Evolutionary conservation across 1,140 invertebrate genomes (phyloP).

Genomic region (Leptoteleia sp.): DNA sequence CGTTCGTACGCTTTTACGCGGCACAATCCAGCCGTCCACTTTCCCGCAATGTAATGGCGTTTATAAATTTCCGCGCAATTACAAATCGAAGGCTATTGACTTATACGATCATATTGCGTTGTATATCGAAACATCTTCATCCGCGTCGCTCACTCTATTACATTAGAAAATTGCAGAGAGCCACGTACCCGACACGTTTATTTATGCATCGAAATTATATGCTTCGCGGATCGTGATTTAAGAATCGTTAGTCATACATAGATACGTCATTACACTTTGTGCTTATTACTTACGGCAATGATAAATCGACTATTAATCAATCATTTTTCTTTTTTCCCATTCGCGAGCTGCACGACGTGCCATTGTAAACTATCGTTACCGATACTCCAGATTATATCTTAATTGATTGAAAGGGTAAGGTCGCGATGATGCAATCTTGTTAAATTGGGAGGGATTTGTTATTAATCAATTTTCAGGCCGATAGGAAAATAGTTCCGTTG

Average conservation of each 20-base stretch:
- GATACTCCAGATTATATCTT: constrained; percentile 46
- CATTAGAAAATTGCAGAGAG: constrained; percentile 62
- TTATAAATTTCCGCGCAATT: constrained; percentile 51
- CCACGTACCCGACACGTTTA: constrained; percentile 49
- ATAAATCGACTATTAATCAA: constrained; percentile 58
- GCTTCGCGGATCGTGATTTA: constrained; percentile 53
- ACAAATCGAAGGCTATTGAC: constrained; percentile 63
- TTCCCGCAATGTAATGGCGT: constrained; percentile 32
- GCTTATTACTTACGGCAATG: constrained; percentile 49
- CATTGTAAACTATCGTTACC: constrained; percentile 43
- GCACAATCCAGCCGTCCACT: constrained; percentile 5
- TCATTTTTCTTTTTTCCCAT: constrained; percentile 40
- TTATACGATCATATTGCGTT: constrained; percentile 60
- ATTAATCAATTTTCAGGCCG: constrained; percentile 11
- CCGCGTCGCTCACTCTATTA: constrained; percentile 43
- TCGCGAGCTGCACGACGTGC: constrained; percentile 12
- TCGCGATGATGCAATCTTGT: constrained; percentile 3
- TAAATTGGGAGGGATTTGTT: constrained; percentile 9
- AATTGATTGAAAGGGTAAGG: constrained; percentile 35
- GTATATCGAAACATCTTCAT: constrained; percentile 66
- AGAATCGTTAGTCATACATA: constrained; percentile 59
- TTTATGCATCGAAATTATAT: constrained; percentile 65
- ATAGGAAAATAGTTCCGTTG: no score
- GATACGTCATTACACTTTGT: constrained; percentile 58
- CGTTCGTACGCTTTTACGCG: neutral